Evolutionary conservation across 2,888 invertebrate species (phyloP).

Genomic region (Cheilosia grossa): DNA sequence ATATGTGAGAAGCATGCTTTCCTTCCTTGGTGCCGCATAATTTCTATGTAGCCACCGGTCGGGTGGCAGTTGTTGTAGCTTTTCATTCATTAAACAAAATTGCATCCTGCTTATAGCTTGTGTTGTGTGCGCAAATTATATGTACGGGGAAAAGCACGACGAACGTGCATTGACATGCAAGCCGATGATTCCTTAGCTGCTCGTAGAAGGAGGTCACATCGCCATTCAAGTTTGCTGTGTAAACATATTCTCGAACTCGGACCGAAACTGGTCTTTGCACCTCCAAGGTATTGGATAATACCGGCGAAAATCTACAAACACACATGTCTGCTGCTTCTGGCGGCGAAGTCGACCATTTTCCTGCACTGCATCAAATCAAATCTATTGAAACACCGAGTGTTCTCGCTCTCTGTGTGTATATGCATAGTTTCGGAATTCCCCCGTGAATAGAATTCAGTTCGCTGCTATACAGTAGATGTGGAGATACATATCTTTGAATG

Average conservation of each 20-base stretch:
- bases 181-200: neutral
- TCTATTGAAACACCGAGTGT: conserved; percentile 9
- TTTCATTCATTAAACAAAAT: no score
- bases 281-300: conserved; percentile 28
- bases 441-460: neutral
- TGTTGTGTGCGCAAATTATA: no score
- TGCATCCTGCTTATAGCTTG: no score
- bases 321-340: neutral
- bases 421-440: conserved; percentile 40
- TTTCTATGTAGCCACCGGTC: no score
- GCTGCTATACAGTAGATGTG: neutral
- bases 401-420: conserved; percentile 11
- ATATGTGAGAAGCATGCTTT: no score
- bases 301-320: conserved; percentile 10
- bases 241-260: neutral
- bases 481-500: conserved; percentile 2
- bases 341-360: conserved; percentile 4
- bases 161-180: neutral
- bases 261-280: conserved; percentile 27
- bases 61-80: no score
- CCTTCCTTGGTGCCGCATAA: no score
- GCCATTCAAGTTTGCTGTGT: conserved; percentile 32
- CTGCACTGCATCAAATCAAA: conserved; percentile 26
- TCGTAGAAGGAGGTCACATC: conserved; percentile 12
- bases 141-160: neutral